Base-by-base conservation (phyloP, 2,888 invertebrate species). In the Synanthedon andrenaeformis region DNA sequence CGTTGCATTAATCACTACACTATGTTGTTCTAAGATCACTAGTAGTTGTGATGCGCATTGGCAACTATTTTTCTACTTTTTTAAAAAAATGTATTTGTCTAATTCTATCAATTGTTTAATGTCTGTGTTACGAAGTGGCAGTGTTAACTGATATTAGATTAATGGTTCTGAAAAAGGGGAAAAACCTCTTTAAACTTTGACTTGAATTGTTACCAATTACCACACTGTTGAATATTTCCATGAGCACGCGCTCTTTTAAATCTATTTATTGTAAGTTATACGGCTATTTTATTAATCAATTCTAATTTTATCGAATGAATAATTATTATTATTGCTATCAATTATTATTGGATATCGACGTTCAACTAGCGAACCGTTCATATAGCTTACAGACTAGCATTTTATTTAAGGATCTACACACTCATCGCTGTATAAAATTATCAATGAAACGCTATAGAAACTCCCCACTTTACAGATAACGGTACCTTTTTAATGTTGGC, bases 1-100 rank as follows among this genome's bases (percentile, higher is more conserved):
- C 8, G 35, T 35, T 35, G 35, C 35, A 35, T 35, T 35, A 10
- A 35, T 35, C 64, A 63, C 78, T 82, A 83, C 68, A 66, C 77
- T 82, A 83, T 75, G 66, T 78, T 70, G 72, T 72, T 76, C 79
- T 79, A 82, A 66, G 70, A 70, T 74, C 72, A 67, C 79, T 78
- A 78, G 64, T 64, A 13, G 45, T n/a, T 49, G 41, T 41, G 12
- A 14, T 12, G 14, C 51, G 51, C 41, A 51, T 41, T 51, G 51
- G 19, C 51, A 51, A 51, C 51, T 51, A 12, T 28, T 35, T 13
- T 14, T 3, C 45, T 45, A 45, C 4, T 23, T 23, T 23, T 23
- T 23, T 23, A 23, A n/a, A n/a, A n/a, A n/a, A 5, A 23, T 35
- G 13, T 45, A 45, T 45, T 45, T 45, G 13, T 45, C n/a, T n/a